phyloP scores from a whole-genome alignment of 2,797 vertebrate genomes.

The Pangasius djambal region DNA sequence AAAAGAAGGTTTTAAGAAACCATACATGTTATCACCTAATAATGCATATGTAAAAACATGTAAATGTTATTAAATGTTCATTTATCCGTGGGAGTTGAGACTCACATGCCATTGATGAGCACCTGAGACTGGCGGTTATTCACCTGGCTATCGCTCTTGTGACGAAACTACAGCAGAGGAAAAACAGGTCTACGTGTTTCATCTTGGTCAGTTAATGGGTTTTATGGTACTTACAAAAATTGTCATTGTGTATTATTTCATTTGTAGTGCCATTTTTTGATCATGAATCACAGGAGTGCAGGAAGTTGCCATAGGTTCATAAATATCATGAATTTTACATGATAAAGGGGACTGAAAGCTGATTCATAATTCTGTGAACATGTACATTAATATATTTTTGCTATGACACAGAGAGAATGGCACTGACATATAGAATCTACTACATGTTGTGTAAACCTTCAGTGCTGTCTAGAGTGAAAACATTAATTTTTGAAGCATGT shows the following conservation, averaged over 20 bases:
- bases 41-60: neutral
- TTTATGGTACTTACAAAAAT: neutral
- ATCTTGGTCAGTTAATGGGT: neutral
- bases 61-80: neutral
- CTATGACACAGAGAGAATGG: neutral
- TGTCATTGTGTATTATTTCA: neutral
- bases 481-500: neutral
- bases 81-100: slow-evolving; percentile 45
- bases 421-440: neutral
- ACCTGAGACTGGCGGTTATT: slow-evolving; percentile 96
- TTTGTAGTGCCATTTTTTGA: neutral
- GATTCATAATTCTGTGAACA: neutral
- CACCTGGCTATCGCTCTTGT: slow-evolving; percentile 96
- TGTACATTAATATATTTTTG: neutral
- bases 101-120: slow-evolving; percentile 89
- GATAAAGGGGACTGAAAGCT: neutral
- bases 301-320: no score
- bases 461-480: neutral
- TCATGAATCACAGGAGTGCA: neutral
- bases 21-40: neutral
- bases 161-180: slow-evolving; percentile 83
- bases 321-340: neutral
- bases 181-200: slow-evolving; percentile 3
- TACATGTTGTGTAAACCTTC: neutral
- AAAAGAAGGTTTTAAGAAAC: neutral